Base-by-base conservation (phyloP, 2,113 vertebrate genomes). In the Strix uralensis region DNA sequence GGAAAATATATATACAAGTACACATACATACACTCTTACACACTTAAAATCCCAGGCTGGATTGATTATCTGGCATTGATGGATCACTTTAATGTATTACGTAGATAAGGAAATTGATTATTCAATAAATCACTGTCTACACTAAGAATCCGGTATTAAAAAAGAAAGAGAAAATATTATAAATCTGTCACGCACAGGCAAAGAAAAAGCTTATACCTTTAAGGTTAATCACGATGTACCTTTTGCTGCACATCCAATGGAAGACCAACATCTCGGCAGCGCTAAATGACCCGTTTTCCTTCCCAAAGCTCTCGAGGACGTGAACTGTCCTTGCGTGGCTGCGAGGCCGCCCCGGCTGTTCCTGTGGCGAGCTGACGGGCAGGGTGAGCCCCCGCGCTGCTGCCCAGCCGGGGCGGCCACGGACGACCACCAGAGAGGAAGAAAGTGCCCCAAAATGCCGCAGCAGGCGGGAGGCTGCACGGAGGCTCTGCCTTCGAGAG, bases 51-150 rank as follows among this genome's bases (percentile, higher is more conserved):
- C 98, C 97, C 83, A 71, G 95, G 97, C 90, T 94, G 97, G 97
- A 98, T 98, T 98, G 98, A 99, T 98, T 98, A 98, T 96, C 96
- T 98, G 98, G 94, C 97, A 81, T 87, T 98, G 98, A 99, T 98
- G 94, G 98, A 99, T 98, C 97, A 92, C 98, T 98, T 97, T 97
- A 98, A 97, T 98, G 98, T 98, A 98, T 99, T 98, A 98, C 96
- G 81, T 98, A 98, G 98, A 99, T 99, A 99, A 99, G 99, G 98
- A 95, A 98, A 99, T 99, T 98, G 98, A 99, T 99, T 98, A 98
- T 98, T 98, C 98, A 97, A 98, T 99, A 98, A 98, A 99, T 99
- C 98, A 97, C 94, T 96, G 92, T 93, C 98, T 97, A 88, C 66
- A 52, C 79, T 83, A 58, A 81, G 94, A 96, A 98, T 94, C 97